Evolutionary conservation across 2,888 invertebrate species (phyloP).

Genomic region (Epinotia nisella): DNA sequence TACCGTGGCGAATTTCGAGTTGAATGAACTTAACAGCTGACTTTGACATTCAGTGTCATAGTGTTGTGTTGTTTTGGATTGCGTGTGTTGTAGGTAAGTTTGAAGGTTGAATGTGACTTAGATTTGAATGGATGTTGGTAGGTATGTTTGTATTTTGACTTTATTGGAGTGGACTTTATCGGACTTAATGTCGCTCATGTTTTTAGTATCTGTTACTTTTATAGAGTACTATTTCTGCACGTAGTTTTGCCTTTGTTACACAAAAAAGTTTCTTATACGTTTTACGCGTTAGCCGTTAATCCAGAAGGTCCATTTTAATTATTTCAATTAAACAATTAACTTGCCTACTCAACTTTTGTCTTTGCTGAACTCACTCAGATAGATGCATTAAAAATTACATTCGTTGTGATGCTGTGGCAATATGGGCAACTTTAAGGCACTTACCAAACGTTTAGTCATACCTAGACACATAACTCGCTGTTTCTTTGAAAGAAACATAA

Average conservation of each 20-base stretch:
- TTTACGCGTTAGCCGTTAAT: too few species aligned
- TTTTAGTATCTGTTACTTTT: not conserved
- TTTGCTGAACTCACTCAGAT: too few species aligned
- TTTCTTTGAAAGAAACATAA: too few species aligned
- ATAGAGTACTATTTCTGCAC: not conserved
- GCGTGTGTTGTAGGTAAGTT: constrained; percentile 52
- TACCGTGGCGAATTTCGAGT: constrained; percentile 47
- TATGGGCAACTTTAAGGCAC: too few species aligned
- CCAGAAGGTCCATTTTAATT: too few species aligned
- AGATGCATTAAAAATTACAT: too few species aligned
- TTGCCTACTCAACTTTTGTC: too few species aligned
- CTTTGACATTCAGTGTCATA: constrained; percentile 54
- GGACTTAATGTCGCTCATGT: not conserved
- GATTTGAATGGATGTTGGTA: not conserved
- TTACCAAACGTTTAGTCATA: too few species aligned
- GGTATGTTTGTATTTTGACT: not conserved
- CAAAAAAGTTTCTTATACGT: too few species aligned
- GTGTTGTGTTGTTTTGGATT: constrained; percentile 51
- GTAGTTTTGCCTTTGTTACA: not conserved
- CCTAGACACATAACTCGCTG: too few species aligned
- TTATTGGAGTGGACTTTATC: not conserved
- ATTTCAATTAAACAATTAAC: too few species aligned
- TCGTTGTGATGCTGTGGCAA: too few species aligned
- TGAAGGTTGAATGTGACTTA: not conserved
- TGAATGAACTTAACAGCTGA: constrained; percentile 58